A percentile compares a stretch with the other conserved stretches of the same genome.
Conservation (phyloP, 2,797 vertebrate genomes). For the Nyctibius grandis region DNA sequence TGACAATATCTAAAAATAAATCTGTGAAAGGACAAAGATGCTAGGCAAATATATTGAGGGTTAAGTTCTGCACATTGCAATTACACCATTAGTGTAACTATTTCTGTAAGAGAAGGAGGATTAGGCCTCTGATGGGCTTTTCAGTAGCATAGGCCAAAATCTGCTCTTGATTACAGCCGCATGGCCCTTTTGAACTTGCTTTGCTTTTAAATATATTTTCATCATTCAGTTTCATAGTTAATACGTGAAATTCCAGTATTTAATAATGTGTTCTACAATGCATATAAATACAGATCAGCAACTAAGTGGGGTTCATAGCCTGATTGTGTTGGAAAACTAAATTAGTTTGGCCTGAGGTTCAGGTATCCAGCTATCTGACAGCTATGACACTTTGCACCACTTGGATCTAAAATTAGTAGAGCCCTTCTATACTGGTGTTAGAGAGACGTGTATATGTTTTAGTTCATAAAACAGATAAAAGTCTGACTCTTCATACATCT, state of each 20-base stretch:
- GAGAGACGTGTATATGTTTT: not conserved
- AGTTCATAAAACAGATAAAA: slow-evolving; percentile 28
- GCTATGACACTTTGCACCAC: slow-evolving; percentile 53
- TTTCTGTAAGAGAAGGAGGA: slow-evolving; percentile 51
- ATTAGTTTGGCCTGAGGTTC: slow-evolving; percentile 7
- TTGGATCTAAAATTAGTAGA: slow-evolving; percentile 75
- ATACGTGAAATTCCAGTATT: not conserved
- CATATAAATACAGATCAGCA: not conserved
- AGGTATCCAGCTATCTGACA: slow-evolving; percentile 59
- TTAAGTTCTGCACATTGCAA: not conserved
- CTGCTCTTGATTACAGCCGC: slow-evolving; percentile 42
- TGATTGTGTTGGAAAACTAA: not conserved
- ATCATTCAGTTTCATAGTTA: not conserved
- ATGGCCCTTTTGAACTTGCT: not conserved
- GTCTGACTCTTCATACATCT: not conserved
- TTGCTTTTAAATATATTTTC: not conserved
- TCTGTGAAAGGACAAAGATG: not conserved
- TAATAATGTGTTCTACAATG: not conserved
- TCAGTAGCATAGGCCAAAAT: slow-evolving; percentile 24
- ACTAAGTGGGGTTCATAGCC: not conserved
- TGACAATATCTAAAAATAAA: not conserved
- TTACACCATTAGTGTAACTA: slow-evolving; percentile 42
- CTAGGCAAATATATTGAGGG: not conserved
- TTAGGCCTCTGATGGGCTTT: slow-evolving; percentile 51
- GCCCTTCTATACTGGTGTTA: slow-evolving; percentile 50